Evolutionary conservation across 2,113 vertebrate species (phyloP).

Genomic region (Bufo gargarizans): DNA sequence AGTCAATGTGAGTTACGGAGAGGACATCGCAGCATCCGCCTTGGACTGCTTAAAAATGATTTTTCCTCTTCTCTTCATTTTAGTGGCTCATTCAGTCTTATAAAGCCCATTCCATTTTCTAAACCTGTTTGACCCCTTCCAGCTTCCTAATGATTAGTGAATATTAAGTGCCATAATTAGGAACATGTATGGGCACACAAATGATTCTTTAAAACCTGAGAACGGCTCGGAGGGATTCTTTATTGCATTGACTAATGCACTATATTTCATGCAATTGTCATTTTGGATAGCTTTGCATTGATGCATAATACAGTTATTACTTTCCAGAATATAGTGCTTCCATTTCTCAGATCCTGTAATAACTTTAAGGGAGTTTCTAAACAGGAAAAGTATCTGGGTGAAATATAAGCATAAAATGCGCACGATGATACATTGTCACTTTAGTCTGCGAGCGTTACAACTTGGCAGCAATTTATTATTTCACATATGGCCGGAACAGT

Average conservation of each 20-base stretch:
- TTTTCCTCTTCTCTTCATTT: slow-evolving; percentile 1
- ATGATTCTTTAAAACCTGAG: slow-evolving; percentile 28
- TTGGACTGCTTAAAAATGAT: background rate
- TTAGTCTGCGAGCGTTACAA: slow-evolving; percentile 31
- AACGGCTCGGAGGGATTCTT: slow-evolving; percentile 45
- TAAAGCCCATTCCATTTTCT: background rate
- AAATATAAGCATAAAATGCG: slow-evolving; percentile 55
- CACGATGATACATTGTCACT: slow-evolving; percentile 55
- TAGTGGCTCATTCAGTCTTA: background rate
- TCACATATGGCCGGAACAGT: slow-evolving; percentile 44
- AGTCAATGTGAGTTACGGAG: background rate
- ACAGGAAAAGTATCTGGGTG: slow-evolving; percentile 42
- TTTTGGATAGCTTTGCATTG: slow-evolving; percentile 54
- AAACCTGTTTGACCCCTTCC: background rate
- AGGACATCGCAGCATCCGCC: slow-evolving; percentile 6
- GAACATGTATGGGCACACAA: slow-evolving; percentile 37
- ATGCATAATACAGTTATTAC: slow-evolving; percentile 57
- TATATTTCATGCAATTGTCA: slow-evolving; percentile 51
- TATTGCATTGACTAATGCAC: slow-evolving; percentile 42
- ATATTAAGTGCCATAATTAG: slow-evolving; percentile 42
- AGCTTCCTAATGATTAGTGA: slow-evolving; percentile 27
- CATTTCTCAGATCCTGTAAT: slow-evolving; percentile 53
- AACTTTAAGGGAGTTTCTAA: slow-evolving; percentile 49
- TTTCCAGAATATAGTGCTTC: slow-evolving; percentile 54
- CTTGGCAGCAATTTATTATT: slow-evolving; percentile 54